phyloP scores from a whole-genome alignment of 1,140 invertebrate species.

The Bombyx mandarina region DNA sequence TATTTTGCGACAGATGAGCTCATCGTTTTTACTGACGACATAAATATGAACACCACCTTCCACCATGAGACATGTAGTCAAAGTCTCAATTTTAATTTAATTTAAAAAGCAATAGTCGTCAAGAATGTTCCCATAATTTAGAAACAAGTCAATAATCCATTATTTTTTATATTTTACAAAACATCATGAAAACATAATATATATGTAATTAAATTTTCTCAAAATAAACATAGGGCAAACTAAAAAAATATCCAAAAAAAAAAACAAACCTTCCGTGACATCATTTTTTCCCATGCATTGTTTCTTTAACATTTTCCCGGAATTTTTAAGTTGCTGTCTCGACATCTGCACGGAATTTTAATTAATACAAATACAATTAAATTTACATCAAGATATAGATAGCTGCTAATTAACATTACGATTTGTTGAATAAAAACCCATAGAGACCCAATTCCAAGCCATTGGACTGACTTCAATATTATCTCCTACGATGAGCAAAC shows the following conservation, averaged over 20 bases:
- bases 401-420: neutral
- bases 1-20: too few species aligned
- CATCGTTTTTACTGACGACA: too few species aligned
- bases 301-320: conserved; percentile 39
- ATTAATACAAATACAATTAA: conserved; percentile 15
- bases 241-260: neutral
- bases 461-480: too few species aligned
- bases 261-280: conserved; percentile 40
- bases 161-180: too few species aligned
- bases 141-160: too few species aligned
- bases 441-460: too few species aligned
- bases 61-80: too few species aligned
- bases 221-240: neutral
- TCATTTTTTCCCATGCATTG: conserved; percentile 46
- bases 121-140: too few species aligned
- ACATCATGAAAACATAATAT: neutral
- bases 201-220: conserved; percentile 5
- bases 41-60: too few species aligned
- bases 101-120: too few species aligned
- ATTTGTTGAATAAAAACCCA: neutral
- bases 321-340: conserved; percentile 37
- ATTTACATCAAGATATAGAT: neutral
- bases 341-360: conserved; percentile 29
- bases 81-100: too few species aligned
- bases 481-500: too few species aligned